Evolutionary conservation across 2,113 vertebrate species (phyloP), one percentile per base, ranked within the genome.

Genomic region (Candoia aspera): DNA sequence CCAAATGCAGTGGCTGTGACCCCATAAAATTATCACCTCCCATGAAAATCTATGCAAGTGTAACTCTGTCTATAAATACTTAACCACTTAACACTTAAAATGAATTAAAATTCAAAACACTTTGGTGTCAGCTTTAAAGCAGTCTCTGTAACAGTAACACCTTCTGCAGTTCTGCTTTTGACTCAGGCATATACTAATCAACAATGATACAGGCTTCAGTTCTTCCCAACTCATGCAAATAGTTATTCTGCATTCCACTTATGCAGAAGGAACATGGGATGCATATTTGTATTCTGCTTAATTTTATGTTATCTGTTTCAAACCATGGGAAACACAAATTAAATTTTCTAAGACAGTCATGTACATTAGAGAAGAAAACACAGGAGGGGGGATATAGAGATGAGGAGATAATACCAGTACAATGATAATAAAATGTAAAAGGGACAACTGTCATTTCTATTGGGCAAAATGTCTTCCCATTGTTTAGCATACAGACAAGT

Each of bases 51-150:
- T 37, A 83, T 95, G 62, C 83, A 55, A 93, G 12, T 91, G 92
- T 87, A 94, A 96, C 88, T 73, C 49, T 94, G 83, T 94, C 84
- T 94, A 95, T 95, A 95, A 94, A 95, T 96, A 95, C 84, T 85
- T 11, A 84, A 91, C 23, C 95, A 57, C 93, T 96, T 96, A 95
- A 93, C 93, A 95, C 92, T 88, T 54, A 92, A 83, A 54, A 95
- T 62, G 57, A 59, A 46, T 86, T 97, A 94, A 94, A 87, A 94
- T 94, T 95, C 21, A n/a, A 79, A 93, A 95, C 94, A 94, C 87
- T 95, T 96, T 94, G 83, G 87, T 94, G 84, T 92, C 87, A 93
- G 37, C 49, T 94, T 85, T 83, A 88, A 87, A 93, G 2, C 19
- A 90, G 87, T 89, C 88, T 91, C 89, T 92, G 58, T 73, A 62